Percentiles rank a stretch among this genome's conserved stretches.
These are phyloP conservation scores for Scaptomyza montana DNA, from an alignment of 1,140 invertebrate species.

Conservation along the genomic window DNA sequence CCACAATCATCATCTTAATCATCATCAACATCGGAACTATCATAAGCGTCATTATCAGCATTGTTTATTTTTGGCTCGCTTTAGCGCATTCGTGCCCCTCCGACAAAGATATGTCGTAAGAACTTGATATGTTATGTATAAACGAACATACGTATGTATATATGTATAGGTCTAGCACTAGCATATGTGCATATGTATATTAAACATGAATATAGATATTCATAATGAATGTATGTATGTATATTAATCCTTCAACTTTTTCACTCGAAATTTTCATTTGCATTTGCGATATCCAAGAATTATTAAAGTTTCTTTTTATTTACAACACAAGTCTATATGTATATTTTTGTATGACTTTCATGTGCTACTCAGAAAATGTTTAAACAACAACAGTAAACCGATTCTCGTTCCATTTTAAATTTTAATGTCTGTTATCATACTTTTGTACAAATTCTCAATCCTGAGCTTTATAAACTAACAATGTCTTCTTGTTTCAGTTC, in stretches of 20 bases:
- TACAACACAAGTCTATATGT: not conserved
- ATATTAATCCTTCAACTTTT: not conserved
- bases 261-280: not conserved
- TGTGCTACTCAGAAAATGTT: constrained; percentile 36
- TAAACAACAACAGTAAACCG: constrained; percentile 23
- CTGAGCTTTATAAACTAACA: too few relatives aligned
- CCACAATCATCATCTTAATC: not conserved
- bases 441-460: not conserved
- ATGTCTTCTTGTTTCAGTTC: too few relatives aligned
- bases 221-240: too few relatives aligned
- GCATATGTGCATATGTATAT: too few relatives aligned
- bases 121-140: not conserved
- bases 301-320: constrained; percentile 2
- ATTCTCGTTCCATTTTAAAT: constrained; percentile 31
- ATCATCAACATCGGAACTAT: constrained; percentile 15
- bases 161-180: too few relatives aligned
- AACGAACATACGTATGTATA: too few relatives aligned
- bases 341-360: not conserved
- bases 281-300: constrained; percentile 31
- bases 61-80: constrained; percentile 49
- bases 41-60: constrained; percentile 42
- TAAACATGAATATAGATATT: constrained; percentile 5
- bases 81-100: not conserved
- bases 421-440: not conserved
- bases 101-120: not conserved